Evolutionary conservation across 1,140 invertebrate species (phyloP), one percentile per base, ranked within the genome.

Genomic region (Lucilia cuprina): DNA sequence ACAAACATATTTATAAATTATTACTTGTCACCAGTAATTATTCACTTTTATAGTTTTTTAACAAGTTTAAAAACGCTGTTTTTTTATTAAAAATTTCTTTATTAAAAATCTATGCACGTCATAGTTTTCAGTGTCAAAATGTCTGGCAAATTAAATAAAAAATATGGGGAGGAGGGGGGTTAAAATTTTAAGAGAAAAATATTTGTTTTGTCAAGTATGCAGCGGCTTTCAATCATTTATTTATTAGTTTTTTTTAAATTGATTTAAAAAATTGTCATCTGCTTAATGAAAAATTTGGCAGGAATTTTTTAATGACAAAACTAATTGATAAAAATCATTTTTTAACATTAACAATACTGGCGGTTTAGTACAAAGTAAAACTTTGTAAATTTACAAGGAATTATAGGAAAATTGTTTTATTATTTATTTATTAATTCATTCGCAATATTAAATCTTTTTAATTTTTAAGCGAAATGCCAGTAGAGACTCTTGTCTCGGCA

Each of bases 51-150:
- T 55, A 17, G 50, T 14, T 17, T 55, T 55, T n/a, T 55, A 55
- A 55, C 50, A 41, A 41, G 41, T 41, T 10, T 8, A 41, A 41
- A 30, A 30, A 30, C 25, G 25, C n/a, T 41, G 7, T 41, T 41
- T 8, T 41, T 41, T 41, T 41, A 10, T 3, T 8, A 41, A 41
- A 55, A 55, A 13, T 10, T 55, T 55, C 50, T 70, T 21, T 21
- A 25, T 70, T 70, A 70, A 70, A 70, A 70, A 70, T 19, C 65
- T 10, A 70, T 70, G n/a, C 65, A 70, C 65, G 65, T 70, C 65
- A 70, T 19, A 2, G n/a, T 21, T 70, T 70, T 70, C 65, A 70
- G n/a, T 70, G 65, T 70, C 65, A 70, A 70, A 21, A 70, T 70
- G 65, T 70, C 21, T 70, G 65, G 21, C 65, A 70, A 70, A 10